These are phyloP conservation scores for Hyalella azteca DNA, from an alignment of 2,888 invertebrate species.

Conservation along the genomic window DNA sequence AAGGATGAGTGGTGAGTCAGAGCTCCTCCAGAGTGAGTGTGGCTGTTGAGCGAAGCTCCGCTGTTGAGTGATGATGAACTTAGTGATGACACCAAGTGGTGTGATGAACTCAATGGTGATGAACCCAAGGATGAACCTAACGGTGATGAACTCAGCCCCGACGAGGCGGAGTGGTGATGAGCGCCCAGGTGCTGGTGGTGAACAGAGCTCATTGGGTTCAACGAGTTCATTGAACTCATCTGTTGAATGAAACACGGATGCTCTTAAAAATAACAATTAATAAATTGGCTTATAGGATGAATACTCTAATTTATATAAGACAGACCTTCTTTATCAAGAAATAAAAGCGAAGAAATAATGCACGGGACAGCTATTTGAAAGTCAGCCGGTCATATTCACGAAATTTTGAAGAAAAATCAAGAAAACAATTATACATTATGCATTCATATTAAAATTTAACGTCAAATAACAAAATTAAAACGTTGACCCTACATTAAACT, in stretches of 20 bases:
- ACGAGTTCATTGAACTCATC: slow-evolving; percentile 52
- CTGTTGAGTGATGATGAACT: slow-evolving; percentile 28
- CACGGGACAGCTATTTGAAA: too few relatives aligned
- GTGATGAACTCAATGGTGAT: slow-evolving; percentile 17
- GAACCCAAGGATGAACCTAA: slow-evolving; percentile 40
- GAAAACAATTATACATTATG: too few relatives aligned
- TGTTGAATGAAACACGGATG: not conserved
- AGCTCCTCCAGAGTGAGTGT: slow-evolving; percentile 3
- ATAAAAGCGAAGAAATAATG: too few relatives aligned
- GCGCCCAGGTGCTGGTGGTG: slow-evolving; percentile 48
- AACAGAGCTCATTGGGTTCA: slow-evolving; percentile 48
- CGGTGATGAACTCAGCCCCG: slow-evolving; percentile 41
- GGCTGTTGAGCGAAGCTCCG: slow-evolving; percentile 1
- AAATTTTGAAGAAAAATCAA: too few relatives aligned
- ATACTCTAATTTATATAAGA: too few relatives aligned
- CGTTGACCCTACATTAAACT: too few relatives aligned
- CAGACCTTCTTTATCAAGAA: too few relatives aligned
- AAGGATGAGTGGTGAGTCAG: slow-evolving; percentile 19
- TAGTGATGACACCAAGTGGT: slow-evolving; percentile 15
- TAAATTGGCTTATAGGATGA: not conserved
- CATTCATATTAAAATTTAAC: too few relatives aligned
- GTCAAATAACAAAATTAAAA: too few relatives aligned
- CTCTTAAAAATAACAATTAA: not conserved
- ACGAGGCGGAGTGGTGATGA: slow-evolving; percentile 37
- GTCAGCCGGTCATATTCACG: too few relatives aligned